These are phyloP conservation scores for Gorsachius goisagi DNA, from an alignment of 2,113 vertebrate genomes.

Conservation along the genomic window DNA sequence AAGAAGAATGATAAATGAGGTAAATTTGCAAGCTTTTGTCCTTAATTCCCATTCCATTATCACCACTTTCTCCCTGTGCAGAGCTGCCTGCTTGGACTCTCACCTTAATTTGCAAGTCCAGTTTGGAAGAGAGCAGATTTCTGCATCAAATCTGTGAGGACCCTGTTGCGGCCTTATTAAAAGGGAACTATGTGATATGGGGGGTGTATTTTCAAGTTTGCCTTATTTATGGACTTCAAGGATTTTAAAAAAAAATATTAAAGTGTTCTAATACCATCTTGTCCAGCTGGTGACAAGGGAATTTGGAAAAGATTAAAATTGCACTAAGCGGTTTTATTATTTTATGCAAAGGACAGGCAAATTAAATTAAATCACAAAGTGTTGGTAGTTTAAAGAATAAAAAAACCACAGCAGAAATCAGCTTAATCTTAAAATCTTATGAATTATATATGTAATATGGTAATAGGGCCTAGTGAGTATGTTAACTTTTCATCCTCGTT, in stretches of 20 bases:
- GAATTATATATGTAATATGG: conserved; percentile 3
- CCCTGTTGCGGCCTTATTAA: not conserved
- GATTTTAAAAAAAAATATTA: not conserved
- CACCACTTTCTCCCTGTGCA: not conserved
- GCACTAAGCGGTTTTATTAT: not conserved
- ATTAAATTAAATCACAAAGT: not conserved
- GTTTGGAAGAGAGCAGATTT: not conserved
- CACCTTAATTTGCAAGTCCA: not conserved
- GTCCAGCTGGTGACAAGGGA: not conserved
- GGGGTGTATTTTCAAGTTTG: not conserved
- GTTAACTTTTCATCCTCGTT: not conserved
- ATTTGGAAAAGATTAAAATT: not conserved
- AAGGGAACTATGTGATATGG: not conserved
- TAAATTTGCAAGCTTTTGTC: not conserved
- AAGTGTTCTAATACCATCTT: not conserved
- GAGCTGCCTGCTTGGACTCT: not conserved
- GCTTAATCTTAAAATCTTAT: conserved; percentile 5
- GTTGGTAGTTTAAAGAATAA: not conserved
- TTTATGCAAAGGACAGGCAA: not conserved
- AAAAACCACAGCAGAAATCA: not conserved
- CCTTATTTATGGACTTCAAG: not conserved
- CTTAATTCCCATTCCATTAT: not conserved
- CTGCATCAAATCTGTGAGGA: not conserved
- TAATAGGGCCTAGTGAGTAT: not conserved
- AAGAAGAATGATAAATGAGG: too few relatives aligned